Evolutionary conservation across 1,140 invertebrate genomes (phyloP).

Genomic region (Ylistrum balloti): DNA sequence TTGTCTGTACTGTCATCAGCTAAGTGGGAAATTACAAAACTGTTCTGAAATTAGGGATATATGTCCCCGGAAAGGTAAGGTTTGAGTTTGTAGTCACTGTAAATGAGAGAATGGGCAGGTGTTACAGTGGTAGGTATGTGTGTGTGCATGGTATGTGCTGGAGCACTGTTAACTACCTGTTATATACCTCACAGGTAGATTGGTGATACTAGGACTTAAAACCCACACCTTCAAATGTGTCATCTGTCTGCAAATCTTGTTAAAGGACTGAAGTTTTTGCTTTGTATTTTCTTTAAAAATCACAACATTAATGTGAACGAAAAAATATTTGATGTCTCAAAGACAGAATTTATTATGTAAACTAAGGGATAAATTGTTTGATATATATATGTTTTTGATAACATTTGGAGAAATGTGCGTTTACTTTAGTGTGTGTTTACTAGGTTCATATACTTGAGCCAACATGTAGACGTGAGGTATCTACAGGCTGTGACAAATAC

Average conservation of each 20-base stretch:
- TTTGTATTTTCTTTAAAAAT: too few species aligned
- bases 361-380: too few species aligned
- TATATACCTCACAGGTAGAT: conserved; percentile 13
- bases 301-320: too few species aligned
- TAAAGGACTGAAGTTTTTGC: too few species aligned
- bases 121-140: neutral
- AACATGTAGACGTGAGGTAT: neutral
- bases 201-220: neutral
- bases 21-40: neutral
- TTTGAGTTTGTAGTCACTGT: neutral
- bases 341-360: too few species aligned
- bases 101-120: neutral
- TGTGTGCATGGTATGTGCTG: neutral
- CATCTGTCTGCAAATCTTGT: too few species aligned
- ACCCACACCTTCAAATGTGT: neutral
- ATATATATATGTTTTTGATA: too few species aligned
- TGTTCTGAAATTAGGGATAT: neutral
- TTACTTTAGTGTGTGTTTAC: too few species aligned
- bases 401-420: too few species aligned
- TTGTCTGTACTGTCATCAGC: neutral
- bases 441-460: too few species aligned
- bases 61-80: neutral
- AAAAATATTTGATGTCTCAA: too few species aligned
- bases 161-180: conserved; percentile 16
- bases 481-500: neutral